Base-by-base conservation (phyloP, 2,113 vertebrate genomes). In the Xiphorhynchus elegans region DNA sequence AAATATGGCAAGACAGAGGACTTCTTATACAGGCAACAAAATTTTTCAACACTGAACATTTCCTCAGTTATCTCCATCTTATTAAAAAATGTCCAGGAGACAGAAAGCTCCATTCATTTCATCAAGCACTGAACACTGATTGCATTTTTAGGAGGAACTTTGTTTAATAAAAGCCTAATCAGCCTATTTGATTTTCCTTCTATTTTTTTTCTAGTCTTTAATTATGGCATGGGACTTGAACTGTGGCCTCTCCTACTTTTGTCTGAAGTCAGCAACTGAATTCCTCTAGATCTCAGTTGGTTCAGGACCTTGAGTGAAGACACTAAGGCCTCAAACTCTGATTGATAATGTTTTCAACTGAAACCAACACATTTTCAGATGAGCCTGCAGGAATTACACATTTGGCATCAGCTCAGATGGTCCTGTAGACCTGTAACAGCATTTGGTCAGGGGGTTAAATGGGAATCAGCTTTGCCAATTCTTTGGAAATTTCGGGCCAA, bases 41-140 rank as follows among this genome's bases (percentile, higher is more conserved):
- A 87, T 76, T 94, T 95, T 95, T 95, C 91, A 93, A 73, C 93
- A 79, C 84, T 55, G 49, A 75, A 82, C 53, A 79, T 62, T 89
- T 93, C 81, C 77, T 87, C 64, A 66, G 70, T 91, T 95, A 95
- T 87, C 84, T 94, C 76, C n/a, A 89, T 64, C 44, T 87, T 91
- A 87, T 91, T 96, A 95, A 95, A 95, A 88, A 79, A 89, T 7
- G 52, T 60, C 3, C 3, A 74, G 55, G 79, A 81, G 55, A 95
- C 84, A 95, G 91, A 96, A 88, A 95, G 85, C 63, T 79, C 58
- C 74, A 85, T 95, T 96, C 60, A 91, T 67, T 89, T 80, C 35
- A 66, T n/a, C 18, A n/a, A 84, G 60, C 58, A 77, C 92, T 81
- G 87, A 91, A 84, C 77, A 91, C 44, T 79, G 59, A 88, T 26